A percentile compares a stretch with the other conserved stretches of the same genome.
These are phyloP conservation scores for Microhierax caerulescens DNA, from an alignment of 2,797 vertebrate genomes.

Conservation along the genomic window DNA sequence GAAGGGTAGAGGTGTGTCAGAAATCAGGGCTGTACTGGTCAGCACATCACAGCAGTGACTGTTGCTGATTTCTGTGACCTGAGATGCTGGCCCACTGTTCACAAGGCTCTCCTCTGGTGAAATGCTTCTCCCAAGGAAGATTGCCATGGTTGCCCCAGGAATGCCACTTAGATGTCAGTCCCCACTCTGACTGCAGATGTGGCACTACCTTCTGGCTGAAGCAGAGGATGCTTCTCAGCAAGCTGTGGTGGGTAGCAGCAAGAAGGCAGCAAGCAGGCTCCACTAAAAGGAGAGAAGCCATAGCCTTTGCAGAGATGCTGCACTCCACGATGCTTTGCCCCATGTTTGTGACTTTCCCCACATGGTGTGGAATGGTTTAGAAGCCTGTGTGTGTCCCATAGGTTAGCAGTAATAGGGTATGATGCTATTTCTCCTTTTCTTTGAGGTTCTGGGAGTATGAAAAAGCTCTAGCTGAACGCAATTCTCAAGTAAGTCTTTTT, in stretches of 20 bases:
- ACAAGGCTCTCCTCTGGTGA: not conserved
- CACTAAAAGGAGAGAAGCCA: not conserved
- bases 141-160: not conserved
- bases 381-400: too few species aligned
- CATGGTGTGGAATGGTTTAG: too few species aligned
- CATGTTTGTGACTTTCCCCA: not conserved
- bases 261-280: rapidly evolving
- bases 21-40: too few species aligned
- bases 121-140: not conserved
- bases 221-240: not conserved
- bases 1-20: too few species aligned
- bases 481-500: not conserved
- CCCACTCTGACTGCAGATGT: not conserved
- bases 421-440: too few species aligned
- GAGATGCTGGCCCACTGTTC: not conserved
- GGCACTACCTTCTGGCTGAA: not conserved
- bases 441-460: too few species aligned
- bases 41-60: too few species aligned
- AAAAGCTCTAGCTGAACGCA: too few species aligned
- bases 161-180: not conserved
- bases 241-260: not conserved
- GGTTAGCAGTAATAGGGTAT: too few species aligned
- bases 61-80: not conserved
- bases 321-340: not conserved
- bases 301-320: not conserved